Base-by-base conservation (phyloP, 2,797 vertebrate species). In the Manis crassicaudata region DNA sequence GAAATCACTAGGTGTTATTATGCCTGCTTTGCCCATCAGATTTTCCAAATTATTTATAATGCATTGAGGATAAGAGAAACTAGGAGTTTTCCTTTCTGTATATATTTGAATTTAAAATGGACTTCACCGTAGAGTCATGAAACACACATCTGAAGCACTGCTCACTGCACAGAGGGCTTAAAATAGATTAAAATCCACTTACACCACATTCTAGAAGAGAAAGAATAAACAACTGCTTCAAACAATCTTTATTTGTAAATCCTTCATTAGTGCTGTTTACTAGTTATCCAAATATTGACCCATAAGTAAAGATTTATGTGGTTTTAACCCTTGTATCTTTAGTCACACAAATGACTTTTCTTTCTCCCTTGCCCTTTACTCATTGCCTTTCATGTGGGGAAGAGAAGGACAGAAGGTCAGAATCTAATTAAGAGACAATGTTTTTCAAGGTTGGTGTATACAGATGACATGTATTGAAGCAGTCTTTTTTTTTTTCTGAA, bases 351-450 rank as follows among this genome's bases (percentile, higher is more conserved):
- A 75, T 65, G 56, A 52, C 21, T 96, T 95, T 67, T 65, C 17
- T 52, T 81, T 70, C 29, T 40, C 14, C 17, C 23, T 84, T 54
- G 20, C 4, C 16, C 25, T 72, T 68, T 46, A 56, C 54, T 52
- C 72, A 56, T 46, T 40, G 17, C 20, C 67, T 93, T 85, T 81
- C 85, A 46, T 29, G 8, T 7, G 54, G n/a, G 32, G 63, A 88
- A 60, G 9, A 83, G 23, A 58, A 81, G 37, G 37, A 68, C 17
- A 52, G 76, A 77, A 87, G 50, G 72, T 90, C 60, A 90, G 52
- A 76, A 56, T 90, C 88, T 97, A 96, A 95, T 96, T 92, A 95
- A 96, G 84, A 96, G 82, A 95, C 50, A 80, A 82, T 96, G 89
- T 75, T 96, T 97, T 88, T 79, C 63, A 83, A 88, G 96, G 56